Conservation (phyloP, 2,113 vertebrate species). For the Paracanthobrama guichenoti region DNA sequence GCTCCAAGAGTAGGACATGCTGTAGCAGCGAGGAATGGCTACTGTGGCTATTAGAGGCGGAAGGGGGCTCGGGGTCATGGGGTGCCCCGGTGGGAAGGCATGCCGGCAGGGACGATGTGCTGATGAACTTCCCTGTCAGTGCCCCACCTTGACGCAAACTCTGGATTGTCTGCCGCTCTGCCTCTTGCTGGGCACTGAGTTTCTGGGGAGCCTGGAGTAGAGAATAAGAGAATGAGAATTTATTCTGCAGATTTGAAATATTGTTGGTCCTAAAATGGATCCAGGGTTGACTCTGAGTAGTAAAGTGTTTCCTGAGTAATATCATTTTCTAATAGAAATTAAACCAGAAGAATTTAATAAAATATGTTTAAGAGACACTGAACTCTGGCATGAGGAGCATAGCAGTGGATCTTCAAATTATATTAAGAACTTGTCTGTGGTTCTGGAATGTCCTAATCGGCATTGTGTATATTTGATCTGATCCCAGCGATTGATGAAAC, state of each 20-base stretch:
- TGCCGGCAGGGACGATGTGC: slow-evolving; percentile 86
- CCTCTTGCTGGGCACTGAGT: slow-evolving; percentile 86
- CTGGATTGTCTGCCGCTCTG: slow-evolving; percentile 84
- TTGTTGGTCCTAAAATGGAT: no score
- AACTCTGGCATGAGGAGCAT: no score
- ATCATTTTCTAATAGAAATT: no score
- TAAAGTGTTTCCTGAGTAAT: no score
- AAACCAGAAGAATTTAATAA: no score
- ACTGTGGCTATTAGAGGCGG: slow-evolving; percentile 69
- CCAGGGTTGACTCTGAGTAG: no score
- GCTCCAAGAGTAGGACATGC: slow-evolving; percentile 91
- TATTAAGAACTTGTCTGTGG: no score
- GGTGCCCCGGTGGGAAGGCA: slow-evolving; percentile 76
- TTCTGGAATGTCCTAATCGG: no score
- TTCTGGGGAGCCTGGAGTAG: slow-evolving; percentile 80
- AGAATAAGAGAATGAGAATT: not conserved
- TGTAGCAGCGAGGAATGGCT: slow-evolving; percentile 87
- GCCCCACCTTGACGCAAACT: slow-evolving; percentile 83
- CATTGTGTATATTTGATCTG: no score
- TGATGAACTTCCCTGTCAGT: slow-evolving; percentile 88
- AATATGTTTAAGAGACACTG: no score
- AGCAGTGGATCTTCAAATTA: no score
- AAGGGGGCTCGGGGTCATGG: slow-evolving; percentile 77
- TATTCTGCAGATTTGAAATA: not conserved
- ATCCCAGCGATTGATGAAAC: no score